Percentiles rank a stretch among this genome's conserved stretches.
Conservation (phyloP, 1,140 invertebrate species). For the Paralvinella palmiformis region DNA sequence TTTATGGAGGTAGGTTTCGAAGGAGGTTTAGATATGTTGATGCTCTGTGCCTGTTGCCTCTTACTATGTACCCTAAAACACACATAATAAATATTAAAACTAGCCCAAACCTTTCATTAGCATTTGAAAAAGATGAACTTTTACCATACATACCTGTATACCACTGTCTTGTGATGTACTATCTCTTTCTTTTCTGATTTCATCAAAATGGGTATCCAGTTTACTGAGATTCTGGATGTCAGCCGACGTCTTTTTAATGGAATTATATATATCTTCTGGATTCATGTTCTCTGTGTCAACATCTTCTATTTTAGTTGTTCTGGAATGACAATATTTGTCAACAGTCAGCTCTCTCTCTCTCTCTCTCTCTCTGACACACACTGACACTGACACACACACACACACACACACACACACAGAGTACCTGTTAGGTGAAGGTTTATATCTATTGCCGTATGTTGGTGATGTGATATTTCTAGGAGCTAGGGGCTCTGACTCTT, state of each 20-base stretch:
- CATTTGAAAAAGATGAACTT: no score
- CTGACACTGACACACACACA: conserved; percentile 3
- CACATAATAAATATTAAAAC: no score
- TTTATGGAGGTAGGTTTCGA: no score
- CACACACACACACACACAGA: not conserved
- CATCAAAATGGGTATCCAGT: conserved; percentile 40
- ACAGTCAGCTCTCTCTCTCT: no score
- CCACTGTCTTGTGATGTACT: conserved; percentile 82
- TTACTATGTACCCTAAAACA: no score
- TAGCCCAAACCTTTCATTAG: no score
- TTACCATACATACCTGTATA: no score
- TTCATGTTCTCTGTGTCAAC: conserved; percentile 65
- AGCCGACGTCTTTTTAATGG: conserved; percentile 80
- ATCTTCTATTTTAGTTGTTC: conserved; percentile 42
- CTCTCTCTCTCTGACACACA: conserved; percentile 13
- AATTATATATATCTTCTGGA: conserved; percentile 75
- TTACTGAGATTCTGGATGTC: conserved; percentile 84
- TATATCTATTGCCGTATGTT: conserved; percentile 1
- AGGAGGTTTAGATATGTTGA: no score
- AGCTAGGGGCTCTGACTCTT: conserved; percentile 47
- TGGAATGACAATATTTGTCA: no score
- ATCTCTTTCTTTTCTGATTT: conserved; percentile 33
- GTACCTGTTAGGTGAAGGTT: conserved; percentile 7
- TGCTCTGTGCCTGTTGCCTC: no score
- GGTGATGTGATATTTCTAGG: conserved; percentile 42